Evolutionary conservation across 2,888 invertebrate genomes (phyloP).

Genomic region (Tiphia femorata): DNA sequence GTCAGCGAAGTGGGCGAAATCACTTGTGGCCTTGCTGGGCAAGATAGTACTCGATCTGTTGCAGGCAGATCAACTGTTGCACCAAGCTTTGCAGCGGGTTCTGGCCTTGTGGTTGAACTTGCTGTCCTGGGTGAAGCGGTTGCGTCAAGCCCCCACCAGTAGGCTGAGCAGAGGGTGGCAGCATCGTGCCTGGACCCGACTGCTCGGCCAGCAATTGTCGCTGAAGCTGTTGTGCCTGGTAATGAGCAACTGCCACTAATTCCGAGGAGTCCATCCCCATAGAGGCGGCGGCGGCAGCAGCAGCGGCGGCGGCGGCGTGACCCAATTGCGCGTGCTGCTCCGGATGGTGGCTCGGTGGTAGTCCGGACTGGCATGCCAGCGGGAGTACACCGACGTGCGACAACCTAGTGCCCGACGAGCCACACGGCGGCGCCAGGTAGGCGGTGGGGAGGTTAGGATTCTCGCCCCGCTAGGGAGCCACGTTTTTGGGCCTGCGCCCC

Average conservation of each 20-base stretch:
- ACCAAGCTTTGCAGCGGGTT: slow-evolving; percentile 65
- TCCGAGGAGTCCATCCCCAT: slow-evolving; percentile 59
- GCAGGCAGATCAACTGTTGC: slow-evolving; percentile 62
- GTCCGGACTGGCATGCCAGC: slow-evolving; percentile 42
- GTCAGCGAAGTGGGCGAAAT: slow-evolving; percentile 9
- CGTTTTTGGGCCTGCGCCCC: slow-evolving; percentile 70
- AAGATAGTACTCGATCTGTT: slow-evolving; percentile 62
- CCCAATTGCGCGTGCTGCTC: slow-evolving; percentile 49
- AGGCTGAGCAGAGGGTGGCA: slow-evolving; percentile 53
- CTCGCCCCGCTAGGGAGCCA: slow-evolving; percentile 70
- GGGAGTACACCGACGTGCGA: slow-evolving; percentile 53
- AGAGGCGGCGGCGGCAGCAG: slow-evolving; percentile 42
- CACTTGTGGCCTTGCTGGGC: slow-evolving; percentile 62
- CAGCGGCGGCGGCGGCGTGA: slow-evolving; percentile 33
- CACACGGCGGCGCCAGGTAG: slow-evolving; percentile 37
- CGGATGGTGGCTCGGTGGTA: slow-evolving; percentile 32
- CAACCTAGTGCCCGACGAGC: slow-evolving; percentile 44
- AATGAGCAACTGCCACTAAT: slow-evolving; percentile 52
- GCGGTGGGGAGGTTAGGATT: slow-evolving; percentile 62
- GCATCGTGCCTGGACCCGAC: slow-evolving; percentile 40
- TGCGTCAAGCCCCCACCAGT: slow-evolving; percentile 58
- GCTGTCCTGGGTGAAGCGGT: slow-evolving; percentile 57
- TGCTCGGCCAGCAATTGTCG: slow-evolving; percentile 51
- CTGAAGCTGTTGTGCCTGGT: slow-evolving; percentile 53
- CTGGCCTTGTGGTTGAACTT: slow-evolving; percentile 51